phyloP scores from a whole-genome alignment of 2,113 vertebrate species.

The Xyliphius kryptos region DNA sequence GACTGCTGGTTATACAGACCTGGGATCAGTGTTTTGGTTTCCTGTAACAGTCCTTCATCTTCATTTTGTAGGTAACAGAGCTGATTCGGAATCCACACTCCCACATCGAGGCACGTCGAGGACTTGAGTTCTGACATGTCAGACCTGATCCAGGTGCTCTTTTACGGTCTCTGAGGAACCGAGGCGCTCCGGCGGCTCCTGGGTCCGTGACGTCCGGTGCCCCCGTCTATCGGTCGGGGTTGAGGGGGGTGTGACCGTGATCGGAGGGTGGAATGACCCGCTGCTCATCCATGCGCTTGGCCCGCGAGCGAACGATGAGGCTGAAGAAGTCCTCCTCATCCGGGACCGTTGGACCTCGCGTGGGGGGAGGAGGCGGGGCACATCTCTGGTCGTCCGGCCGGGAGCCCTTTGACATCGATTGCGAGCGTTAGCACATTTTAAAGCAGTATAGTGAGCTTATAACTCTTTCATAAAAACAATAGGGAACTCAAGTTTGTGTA shows the following conservation, averaged over 20 bases:
- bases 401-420: no score
- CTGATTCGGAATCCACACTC: not conserved
- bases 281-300: constrained; percentile 91
- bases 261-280: constrained; percentile 72
- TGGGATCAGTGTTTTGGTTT: not conserved
- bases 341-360: constrained; percentile 81
- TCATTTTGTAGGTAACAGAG: not conserved
- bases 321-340: constrained; percentile 95
- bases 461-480: no score
- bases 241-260: constrained; percentile 50
- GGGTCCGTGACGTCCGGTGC: no score
- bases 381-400: constrained; percentile 90
- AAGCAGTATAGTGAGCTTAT: no score
- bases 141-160: not conserved
- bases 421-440: no score
- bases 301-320: constrained; percentile 87
- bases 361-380: constrained; percentile 68
- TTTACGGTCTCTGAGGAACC: not conserved
- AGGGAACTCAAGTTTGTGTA: no score
- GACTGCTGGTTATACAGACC: not conserved
- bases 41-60: constrained; percentile 21
- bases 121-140: not conserved
- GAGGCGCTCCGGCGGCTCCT: not conserved
- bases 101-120: not conserved
- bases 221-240: constrained; percentile 69